Base-by-base conservation (phyloP, 1,140 invertebrate genomes). In the Zaprionus ornatus region DNA sequence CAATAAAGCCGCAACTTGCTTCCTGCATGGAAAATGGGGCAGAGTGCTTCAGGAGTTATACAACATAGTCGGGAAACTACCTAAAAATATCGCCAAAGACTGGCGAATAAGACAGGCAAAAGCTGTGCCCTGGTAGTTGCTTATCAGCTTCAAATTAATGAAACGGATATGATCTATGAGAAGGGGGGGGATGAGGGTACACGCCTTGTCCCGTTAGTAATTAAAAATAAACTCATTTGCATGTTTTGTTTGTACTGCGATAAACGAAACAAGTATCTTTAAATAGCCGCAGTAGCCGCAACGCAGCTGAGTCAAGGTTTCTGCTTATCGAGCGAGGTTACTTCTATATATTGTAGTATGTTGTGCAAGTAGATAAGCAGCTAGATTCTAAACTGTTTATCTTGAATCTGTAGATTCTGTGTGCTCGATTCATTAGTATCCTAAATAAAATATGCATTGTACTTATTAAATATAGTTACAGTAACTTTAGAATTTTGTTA, bases 11-110 rank as follows among this genome's bases (percentile, higher is more conserved):
- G 35, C 37, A 15, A 40, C 37, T 40, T 40, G 73, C 60, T 75
- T 75, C 67, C 73, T 71, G 73, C 54, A 70, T 13, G 63, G 13
- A 52, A 70, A 75, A 71, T 75, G 67, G 67, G 55, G 55, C 67
- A 74, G 68, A 62, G 56, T 52, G 71, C 35, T 40, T 37, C 42
- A 25, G 32, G 19, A 54, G 55, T 76, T 76, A 66, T 61, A 65
- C 61, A 76, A 35, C 70, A 56, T 29, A 6, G 40, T 9, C 4
- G 15, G 6, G 0, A 4, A 42, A 15, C 4, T 42, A 17, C 37
- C 10, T 42, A 15, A 40, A 40, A 40, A 40, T 15, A 3, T 4
- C 15, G 15, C 37, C 2, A 15, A 48, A 0, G n/a, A 7, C n/a
- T 50, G 19, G 37, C 37, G 37, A 40, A 40, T 40, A 12, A 40